Conservation (phyloP, 2,797 vertebrate species). For the Phrynocephalus vlangalii region DNA sequence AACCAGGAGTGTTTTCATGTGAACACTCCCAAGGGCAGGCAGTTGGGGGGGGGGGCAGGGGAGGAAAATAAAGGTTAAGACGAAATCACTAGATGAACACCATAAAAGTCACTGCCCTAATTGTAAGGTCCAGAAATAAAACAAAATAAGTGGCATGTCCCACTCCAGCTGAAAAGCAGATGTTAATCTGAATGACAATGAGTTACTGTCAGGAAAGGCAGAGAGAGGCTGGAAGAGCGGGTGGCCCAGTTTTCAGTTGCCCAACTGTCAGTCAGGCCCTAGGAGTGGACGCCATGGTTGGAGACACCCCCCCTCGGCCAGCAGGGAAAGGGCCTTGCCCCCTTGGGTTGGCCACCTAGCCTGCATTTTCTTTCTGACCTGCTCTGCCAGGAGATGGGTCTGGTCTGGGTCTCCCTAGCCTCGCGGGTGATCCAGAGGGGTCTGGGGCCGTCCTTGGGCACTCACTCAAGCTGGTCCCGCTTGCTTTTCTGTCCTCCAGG, state of each 20-base stretch:
- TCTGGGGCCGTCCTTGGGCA: too few species aligned
- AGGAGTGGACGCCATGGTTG: conserved; percentile 61
- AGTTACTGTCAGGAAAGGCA: not conserved
- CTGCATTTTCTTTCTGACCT: too few species aligned
- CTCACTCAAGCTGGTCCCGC: too few species aligned
- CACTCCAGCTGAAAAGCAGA: conserved; percentile 29
- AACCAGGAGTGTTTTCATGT: not conserved
- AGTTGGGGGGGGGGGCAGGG: not conserved
- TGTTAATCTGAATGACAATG: conserved; percentile 12
- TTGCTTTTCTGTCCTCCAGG: too few species aligned
- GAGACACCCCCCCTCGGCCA: conserved; percentile 26
- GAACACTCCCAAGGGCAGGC: not conserved
- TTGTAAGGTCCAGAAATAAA: not conserved
- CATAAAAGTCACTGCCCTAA: conserved; percentile 30
- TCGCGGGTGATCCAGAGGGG: too few species aligned
- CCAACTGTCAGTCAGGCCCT: conserved; percentile 48
- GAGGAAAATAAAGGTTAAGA: not conserved
- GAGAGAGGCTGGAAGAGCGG: conserved; percentile 21
- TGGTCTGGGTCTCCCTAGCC: too few species aligned
- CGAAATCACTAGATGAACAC: conserved; percentile 32
- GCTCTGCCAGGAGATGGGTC: too few species aligned
- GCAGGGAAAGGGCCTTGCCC: too few species aligned
- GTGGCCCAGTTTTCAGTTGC: conserved; percentile 55
- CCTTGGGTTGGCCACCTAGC: too few species aligned
- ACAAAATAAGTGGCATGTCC: conserved; percentile 22